Conservation (phyloP, 2,113 vertebrate species). For the Podarcis raffonei region DNA sequence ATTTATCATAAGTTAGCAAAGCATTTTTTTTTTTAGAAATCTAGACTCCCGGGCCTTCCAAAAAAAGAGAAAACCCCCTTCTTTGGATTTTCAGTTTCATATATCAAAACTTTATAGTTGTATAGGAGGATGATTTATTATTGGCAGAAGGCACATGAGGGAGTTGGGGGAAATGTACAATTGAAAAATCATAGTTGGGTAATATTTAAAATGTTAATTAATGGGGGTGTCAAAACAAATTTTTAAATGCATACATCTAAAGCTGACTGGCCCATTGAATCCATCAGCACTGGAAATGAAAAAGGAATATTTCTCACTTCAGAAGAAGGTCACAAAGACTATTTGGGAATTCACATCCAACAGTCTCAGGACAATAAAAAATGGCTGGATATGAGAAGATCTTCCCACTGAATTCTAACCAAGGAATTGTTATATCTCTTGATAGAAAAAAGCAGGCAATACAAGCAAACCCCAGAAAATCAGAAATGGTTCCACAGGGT, state of each 20-base stretch:
- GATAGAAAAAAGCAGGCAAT: not conserved
- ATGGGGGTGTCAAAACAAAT: not conserved
- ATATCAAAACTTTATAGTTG: slow-evolving; percentile 1
- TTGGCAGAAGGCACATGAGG: slow-evolving; percentile 1
- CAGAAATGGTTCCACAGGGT: not conserved
- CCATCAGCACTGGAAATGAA: not conserved
- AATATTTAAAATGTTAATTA: not conserved
- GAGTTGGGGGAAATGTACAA: slow-evolving; percentile 5
- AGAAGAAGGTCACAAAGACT: not conserved
- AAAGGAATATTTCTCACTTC: not conserved
- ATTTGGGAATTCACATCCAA: not conserved
- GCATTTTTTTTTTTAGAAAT: not conserved
- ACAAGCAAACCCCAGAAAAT: not conserved
- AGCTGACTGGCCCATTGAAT: not conserved
- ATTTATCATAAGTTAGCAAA: not conserved
- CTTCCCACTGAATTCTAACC: not conserved
- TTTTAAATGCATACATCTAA: not conserved
- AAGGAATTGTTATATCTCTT: not conserved
- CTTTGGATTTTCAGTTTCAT: slow-evolving; percentile 1
- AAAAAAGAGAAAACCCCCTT: too few relatives aligned
- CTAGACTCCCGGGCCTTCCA: not conserved
- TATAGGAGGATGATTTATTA: slow-evolving; percentile 14
- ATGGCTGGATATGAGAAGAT: not conserved
- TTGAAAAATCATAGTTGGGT: slow-evolving; percentile 5
- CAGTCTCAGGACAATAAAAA: not conserved